Percentiles rank a stretch among this genome's conserved stretches.
Conservation (phyloP, 2,797 vertebrate species). For the Luscinia luscinia region DNA sequence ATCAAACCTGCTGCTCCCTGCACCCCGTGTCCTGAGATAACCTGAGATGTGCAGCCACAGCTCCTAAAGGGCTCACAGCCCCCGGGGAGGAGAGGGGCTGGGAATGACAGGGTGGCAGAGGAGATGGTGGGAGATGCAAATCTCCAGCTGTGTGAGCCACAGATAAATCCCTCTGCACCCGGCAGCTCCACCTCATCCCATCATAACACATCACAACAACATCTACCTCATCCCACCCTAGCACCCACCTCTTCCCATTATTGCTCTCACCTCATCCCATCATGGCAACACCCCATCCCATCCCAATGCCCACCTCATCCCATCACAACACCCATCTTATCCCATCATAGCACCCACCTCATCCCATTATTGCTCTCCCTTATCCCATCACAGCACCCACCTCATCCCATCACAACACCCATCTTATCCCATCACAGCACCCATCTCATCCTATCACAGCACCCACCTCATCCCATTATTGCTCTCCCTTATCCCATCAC, state of each 20-base stretch:
- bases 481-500: too few relatives aligned
- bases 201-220: background rate
- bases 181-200: background rate
- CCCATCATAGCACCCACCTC: rapidly evolving
- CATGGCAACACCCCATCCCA: too few relatives aligned
- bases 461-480: too few relatives aligned
- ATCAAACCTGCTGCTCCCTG: constrained; percentile 15
- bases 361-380: too few relatives aligned
- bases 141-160: rapidly evolving
- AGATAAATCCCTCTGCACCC: background rate
- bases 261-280: background rate
- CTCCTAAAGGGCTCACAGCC: background rate
- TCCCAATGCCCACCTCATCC: background rate
- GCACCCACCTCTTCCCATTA: background rate
- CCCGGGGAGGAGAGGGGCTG: background rate
- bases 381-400: rapidly evolving
- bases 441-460: too few relatives aligned
- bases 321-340: too few relatives aligned
- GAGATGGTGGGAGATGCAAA: background rate
- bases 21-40: background rate
- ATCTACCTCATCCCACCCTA: rapidly evolving
- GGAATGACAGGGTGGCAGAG: background rate
- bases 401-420: too few relatives aligned
- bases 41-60: rapidly evolving
- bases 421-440: too few relatives aligned